A percentile compares a stretch with the other conserved stretches of the same genome.
Evolutionary conservation across 2,888 invertebrate species (phyloP).

Genomic region (Crepidodera aurea): DNA sequence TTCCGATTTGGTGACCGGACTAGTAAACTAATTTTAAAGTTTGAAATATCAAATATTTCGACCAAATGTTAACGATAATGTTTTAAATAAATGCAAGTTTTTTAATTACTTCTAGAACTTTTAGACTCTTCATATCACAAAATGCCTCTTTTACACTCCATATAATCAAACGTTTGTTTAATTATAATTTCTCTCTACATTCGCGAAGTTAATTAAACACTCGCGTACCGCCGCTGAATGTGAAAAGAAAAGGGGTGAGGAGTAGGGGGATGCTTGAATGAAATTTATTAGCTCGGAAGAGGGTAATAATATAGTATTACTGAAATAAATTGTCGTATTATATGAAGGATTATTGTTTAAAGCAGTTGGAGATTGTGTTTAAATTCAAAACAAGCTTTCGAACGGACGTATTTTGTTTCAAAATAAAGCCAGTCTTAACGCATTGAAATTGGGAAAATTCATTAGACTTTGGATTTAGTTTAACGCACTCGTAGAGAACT

Average conservation of each 20-base stretch:
- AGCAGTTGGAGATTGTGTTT: conserved; percentile 17
- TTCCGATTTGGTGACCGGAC: too few relatives aligned
- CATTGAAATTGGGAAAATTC: not conserved
- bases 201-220: too few relatives aligned
- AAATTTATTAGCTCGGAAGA: conserved; percentile 14
- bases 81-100: too few relatives aligned
- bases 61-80: too few relatives aligned
- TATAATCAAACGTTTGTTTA: too few relatives aligned
- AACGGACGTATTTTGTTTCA: not conserved
- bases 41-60: too few relatives aligned
- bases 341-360: conserved; percentile 16
- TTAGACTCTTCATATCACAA: too few relatives aligned
- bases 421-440: not conserved
- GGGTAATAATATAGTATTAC: conserved; percentile 13
- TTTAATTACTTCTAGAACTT: too few relatives aligned
- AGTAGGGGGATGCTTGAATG: not conserved
- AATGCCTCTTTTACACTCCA: too few relatives aligned
- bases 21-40: too few relatives aligned
- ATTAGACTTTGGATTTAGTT: not conserved
- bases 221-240: not conserved
- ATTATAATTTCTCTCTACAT: too few relatives aligned
- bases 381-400: not conserved
- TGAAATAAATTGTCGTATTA: conserved; percentile 17
- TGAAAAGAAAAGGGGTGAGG: not conserved
- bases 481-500: too few relatives aligned